These are phyloP conservation scores for Radopholus similis DNA, from an alignment of 1,140 invertebrate species.

Conservation along the genomic window DNA sequence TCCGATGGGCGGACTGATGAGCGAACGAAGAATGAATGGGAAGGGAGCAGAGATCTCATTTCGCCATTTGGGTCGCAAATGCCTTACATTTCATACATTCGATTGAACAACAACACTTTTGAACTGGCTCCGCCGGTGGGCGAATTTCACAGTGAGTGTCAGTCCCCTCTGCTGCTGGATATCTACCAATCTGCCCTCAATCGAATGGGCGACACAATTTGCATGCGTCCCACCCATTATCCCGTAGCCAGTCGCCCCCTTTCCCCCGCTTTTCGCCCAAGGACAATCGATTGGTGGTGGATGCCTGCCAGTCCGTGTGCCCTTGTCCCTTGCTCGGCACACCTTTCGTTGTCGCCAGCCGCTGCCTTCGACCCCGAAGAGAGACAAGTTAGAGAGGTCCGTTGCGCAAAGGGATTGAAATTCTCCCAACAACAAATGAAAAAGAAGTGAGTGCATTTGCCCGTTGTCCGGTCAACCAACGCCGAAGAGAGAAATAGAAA, in stretches of 20 bases:
- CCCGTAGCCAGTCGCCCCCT: background rate
- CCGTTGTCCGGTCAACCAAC: too few species aligned
- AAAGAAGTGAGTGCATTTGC: too few species aligned
- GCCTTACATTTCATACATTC: background rate
- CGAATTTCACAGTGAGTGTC: background rate
- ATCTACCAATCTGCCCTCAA: background rate
- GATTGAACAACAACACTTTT: background rate
- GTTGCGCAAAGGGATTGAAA: too few species aligned
- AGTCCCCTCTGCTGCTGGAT: background rate
- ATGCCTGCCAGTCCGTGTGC: too few species aligned
- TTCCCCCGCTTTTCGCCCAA: background rate
- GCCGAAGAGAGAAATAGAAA: too few species aligned
- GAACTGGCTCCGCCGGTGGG: background rate
- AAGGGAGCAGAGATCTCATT: background rate
- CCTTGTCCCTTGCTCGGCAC: too few species aligned
- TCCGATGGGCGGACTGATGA: slow-evolving; percentile 10
- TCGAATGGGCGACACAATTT: background rate
- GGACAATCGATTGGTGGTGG: background rate
- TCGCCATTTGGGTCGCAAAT: background rate
- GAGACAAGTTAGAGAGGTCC: too few species aligned
- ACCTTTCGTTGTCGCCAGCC: background rate
- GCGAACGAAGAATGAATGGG: background rate
- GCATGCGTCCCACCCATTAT: too few species aligned
- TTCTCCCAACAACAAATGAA: too few species aligned
- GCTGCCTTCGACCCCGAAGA: too few species aligned